These are phyloP conservation scores for Holcopasites calliopsidis DNA, from an alignment of 1,140 invertebrate species.

Conservation along the genomic window DNA sequence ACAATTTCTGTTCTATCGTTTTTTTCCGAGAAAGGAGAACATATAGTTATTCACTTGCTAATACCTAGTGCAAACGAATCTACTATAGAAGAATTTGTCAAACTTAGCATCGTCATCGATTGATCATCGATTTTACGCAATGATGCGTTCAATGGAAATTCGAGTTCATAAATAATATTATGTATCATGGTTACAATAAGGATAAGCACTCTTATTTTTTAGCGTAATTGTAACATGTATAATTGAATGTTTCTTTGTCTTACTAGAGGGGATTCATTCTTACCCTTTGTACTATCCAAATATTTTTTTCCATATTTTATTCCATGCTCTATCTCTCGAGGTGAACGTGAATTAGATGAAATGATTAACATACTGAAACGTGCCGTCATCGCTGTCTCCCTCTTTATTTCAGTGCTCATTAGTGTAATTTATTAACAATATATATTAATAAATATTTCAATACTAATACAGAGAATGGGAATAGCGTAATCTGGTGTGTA, in stretches of 20 bases:
- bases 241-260: constrained; percentile 53
- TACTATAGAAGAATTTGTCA: constrained; percentile 46
- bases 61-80: constrained; percentile 47
- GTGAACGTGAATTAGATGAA: constrained; percentile 26
- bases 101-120: constrained; percentile 51
- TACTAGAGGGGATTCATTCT: constrained; percentile 32
- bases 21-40: constrained; percentile 44
- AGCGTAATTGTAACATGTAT: constrained; percentile 65
- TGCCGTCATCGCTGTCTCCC: background rate
- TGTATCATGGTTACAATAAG: constrained; percentile 53
- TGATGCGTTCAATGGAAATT: constrained; percentile 43
- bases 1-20: constrained; percentile 41
- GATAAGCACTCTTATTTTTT: constrained; percentile 62
- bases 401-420: constrained; percentile 48
- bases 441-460: constrained; percentile 64
- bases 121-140: constrained; percentile 32
- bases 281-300: constrained; percentile 43
- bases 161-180: constrained; percentile 58
- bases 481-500: constrained; percentile 17
- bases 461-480: constrained; percentile 44
- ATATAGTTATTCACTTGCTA: constrained; percentile 51
- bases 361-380: constrained; percentile 14
- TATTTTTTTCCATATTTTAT: constrained; percentile 37
- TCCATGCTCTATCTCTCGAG: constrained; percentile 16
- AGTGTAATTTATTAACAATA: constrained; percentile 64